Conservation (phyloP, 2,113 vertebrate species). For the Phrynosoma blainvillii region DNA sequence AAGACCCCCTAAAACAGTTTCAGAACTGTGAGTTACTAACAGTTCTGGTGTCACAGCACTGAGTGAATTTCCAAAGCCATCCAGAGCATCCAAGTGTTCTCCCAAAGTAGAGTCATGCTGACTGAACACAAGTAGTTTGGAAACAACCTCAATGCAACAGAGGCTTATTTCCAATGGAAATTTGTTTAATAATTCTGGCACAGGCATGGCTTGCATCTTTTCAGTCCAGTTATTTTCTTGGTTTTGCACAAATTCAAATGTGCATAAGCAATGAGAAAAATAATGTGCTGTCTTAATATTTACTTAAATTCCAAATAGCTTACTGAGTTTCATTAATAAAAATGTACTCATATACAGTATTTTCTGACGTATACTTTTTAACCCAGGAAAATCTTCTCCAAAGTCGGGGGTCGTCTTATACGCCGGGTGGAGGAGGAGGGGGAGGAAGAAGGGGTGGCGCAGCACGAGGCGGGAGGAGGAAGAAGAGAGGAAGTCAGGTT, state of each 20-base stretch:
- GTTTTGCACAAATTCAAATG: background rate
- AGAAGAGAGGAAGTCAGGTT: no score
- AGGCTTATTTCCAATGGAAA: no score
- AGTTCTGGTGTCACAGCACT: background rate
- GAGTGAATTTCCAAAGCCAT: background rate
- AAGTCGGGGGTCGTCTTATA: no score
- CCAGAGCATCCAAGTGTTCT: background rate
- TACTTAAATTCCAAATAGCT: background rate
- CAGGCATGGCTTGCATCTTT: background rate
- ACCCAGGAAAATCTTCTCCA: no score
- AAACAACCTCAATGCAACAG: no score
- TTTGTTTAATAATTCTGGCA: background rate
- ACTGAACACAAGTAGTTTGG: no score
- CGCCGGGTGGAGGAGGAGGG: no score
- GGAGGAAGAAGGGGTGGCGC: no score
- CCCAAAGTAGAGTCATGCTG: no score
- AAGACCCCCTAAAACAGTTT: background rate
- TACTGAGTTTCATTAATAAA: constrained; percentile 40
- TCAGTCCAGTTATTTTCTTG: no score
- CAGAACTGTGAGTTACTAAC: background rate
- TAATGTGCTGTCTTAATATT: background rate
- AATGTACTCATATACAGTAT: constrained; percentile 59
- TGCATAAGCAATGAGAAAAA: background rate
- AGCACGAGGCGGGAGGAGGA: no score
- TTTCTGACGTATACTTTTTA: no score